phyloP scores from a whole-genome alignment of 1,140 invertebrate genomes.

The Ceratoteleas bidentatus region DNA sequence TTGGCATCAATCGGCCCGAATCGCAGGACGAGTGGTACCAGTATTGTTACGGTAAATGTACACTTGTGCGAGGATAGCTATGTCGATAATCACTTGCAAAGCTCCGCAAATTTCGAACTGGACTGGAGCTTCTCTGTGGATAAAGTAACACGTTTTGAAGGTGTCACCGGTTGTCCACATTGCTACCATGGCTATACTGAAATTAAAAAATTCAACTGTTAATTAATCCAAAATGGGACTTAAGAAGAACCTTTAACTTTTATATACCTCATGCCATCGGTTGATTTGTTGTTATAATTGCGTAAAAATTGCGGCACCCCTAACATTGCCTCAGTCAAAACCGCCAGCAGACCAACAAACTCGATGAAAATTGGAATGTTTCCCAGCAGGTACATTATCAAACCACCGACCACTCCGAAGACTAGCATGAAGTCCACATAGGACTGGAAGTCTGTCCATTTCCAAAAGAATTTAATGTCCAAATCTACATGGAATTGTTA shows the following conservation, averaged over 20 bases:
- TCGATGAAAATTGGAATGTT: constrained; percentile 92
- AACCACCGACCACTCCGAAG: constrained; percentile 90
- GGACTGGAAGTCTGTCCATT: constrained; percentile 99
- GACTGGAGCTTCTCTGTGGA: constrained; percentile 92
- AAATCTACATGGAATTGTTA: constrained; percentile 87
- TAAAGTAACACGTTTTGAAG: constrained; percentile 98
- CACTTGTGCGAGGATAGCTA: constrained; percentile 93
- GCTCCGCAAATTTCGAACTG: constrained; percentile 98
- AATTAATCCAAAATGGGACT: too few species aligned
- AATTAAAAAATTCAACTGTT: too few species aligned
- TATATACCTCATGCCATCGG: constrained; percentile 96
- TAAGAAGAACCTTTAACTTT: background rate
- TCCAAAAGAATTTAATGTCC: constrained; percentile 96
- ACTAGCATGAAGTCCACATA: constrained; percentile 96
- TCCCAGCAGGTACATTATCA: constrained; percentile 94
- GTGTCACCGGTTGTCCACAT: constrained; percentile 98
- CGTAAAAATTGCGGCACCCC: constrained; percentile 95
- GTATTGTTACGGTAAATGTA: constrained; percentile 74
- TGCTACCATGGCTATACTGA: constrained; percentile 94
- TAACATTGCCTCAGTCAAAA: constrained; percentile 98
- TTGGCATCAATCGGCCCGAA: constrained; percentile 61
- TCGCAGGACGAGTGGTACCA: constrained; percentile 47
- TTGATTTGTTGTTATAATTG: constrained; percentile 95
- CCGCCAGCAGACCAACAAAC: constrained; percentile 94
- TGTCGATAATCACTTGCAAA: constrained; percentile 93